These are phyloP conservation scores for Lagria hirta DNA, from an alignment of 2,888 invertebrate species.

Conservation along the genomic window DNA sequence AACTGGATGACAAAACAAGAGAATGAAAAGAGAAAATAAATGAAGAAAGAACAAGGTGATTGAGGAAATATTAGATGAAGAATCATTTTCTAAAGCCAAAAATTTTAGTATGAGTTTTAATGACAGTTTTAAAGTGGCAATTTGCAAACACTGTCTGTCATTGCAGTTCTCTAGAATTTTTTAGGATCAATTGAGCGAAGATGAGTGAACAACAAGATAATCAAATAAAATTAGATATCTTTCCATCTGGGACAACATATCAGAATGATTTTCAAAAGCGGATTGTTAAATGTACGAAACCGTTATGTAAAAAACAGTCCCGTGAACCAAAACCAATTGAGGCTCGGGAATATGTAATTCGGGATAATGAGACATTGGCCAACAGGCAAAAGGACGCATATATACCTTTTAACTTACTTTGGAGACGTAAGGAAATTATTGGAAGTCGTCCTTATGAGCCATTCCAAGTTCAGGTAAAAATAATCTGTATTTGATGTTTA, in stretches of 20 bases:
- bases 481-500: no score
- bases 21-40: no score
- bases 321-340: constrained; percentile 30
- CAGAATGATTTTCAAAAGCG: constrained; percentile 41
- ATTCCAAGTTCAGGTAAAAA: constrained; percentile 35
- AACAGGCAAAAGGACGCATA: constrained; percentile 37
- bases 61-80: no score
- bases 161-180: no score
- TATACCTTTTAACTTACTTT: constrained; percentile 47
- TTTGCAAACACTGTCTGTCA: no score
- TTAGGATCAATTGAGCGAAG: no score
- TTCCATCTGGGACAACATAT: constrained; percentile 42
- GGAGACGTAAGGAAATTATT: constrained; percentile 44
- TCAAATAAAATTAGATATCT: constrained; percentile 39
- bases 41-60: no score
- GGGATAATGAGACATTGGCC: constrained; percentile 44
- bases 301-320: constrained; percentile 29
- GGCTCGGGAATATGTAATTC: constrained; percentile 25
- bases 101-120: no score
- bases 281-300: constrained; percentile 16
- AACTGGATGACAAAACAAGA: no score
- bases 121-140: no score
- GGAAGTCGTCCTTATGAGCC: constrained; percentile 40
- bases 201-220: constrained; percentile 39
- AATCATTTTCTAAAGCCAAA: no score